Conservation (phyloP, 1,140 invertebrate genomes). For the Drosophila quadrilineata region DNA sequence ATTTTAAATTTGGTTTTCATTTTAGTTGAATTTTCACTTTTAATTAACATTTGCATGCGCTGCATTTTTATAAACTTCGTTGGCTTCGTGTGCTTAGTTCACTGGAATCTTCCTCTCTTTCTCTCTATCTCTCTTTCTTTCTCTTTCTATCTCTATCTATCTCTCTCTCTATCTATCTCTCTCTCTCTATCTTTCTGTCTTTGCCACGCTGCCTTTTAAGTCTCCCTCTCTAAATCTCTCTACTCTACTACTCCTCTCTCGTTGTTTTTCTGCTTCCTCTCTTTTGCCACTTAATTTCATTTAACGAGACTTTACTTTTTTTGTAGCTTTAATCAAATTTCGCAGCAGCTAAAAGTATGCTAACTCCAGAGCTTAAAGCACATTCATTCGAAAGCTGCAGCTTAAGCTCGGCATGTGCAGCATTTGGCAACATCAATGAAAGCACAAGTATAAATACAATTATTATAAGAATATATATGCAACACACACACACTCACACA, state of each 20-base stretch:
- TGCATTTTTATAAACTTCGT: conserved; percentile 24
- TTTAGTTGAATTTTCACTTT: background rate
- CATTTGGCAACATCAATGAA: conserved; percentile 7
- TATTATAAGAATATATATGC: conserved; percentile 18
- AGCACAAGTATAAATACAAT: background rate
- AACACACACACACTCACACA: background rate
- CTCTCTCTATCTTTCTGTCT: no score
- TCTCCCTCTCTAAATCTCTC: no score
- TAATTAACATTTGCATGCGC: conserved; percentile 25
- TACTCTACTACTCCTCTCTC: no score
- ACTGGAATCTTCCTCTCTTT: no score
- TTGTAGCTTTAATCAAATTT: conserved; percentile 26
- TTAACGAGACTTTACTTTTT: conserved; percentile 1
- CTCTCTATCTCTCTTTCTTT: no score
- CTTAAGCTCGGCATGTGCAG: no score
- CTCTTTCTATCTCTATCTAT: no score
- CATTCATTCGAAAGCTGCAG: no score
- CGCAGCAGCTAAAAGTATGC: background rate
- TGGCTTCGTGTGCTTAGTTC: conserved; percentile 10
- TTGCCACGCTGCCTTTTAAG: no score
- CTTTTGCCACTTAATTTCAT: conserved; percentile 17
- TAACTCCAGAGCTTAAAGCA: no score
- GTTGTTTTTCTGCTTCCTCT: background rate
- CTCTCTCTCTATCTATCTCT: no score
- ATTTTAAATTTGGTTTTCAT: background rate